Evolutionary conservation across 2,888 invertebrate genomes (phyloP).

Genomic region (Hipparchia semele): DNA sequence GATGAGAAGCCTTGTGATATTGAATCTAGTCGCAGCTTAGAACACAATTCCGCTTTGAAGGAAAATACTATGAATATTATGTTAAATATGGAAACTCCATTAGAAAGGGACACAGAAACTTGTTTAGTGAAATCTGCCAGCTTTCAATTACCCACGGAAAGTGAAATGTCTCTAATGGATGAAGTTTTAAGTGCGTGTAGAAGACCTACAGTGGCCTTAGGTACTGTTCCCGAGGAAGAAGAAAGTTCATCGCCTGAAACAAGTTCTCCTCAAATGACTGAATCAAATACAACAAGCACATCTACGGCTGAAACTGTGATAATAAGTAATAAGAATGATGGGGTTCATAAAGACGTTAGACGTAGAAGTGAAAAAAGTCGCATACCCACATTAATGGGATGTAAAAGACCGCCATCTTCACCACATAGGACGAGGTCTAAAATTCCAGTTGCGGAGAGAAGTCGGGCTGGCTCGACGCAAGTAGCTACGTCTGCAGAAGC

Average conservation of each 20-base stretch:
- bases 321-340: conserved; percentile 83
- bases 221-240: conserved; percentile 85
- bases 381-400: conserved; percentile 79
- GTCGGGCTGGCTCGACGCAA: conserved; percentile 51
- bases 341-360: conserved; percentile 62
- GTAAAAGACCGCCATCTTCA: conserved; percentile 76
- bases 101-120: conserved; percentile 59
- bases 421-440: conserved; percentile 68
- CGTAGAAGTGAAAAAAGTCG: conserved; percentile 80
- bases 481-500: conserved; percentile 55
- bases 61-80: conserved; percentile 74
- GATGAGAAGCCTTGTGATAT: conserved; percentile 63
- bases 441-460: conserved; percentile 69
- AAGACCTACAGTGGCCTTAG: conserved; percentile 73
- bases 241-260: conserved; percentile 81
- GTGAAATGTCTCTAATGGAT: conserved; percentile 72
- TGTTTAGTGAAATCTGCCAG: conserved; percentile 68
- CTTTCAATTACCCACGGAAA: conserved; percentile 64
- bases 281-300: conserved; percentile 85
- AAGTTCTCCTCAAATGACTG: conserved; percentile 84
- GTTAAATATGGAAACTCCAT: conserved; percentile 58
- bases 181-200: conserved; percentile 75
- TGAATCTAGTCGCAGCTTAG: conserved; percentile 66
- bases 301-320: conserved; percentile 89
- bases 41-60: conserved; percentile 66